Percentiles rank a stretch among this genome's conserved stretches.
Evolutionary conservation across 2,797 vertebrate species (phyloP).

Genomic region (Muscicapa striata): DNA sequence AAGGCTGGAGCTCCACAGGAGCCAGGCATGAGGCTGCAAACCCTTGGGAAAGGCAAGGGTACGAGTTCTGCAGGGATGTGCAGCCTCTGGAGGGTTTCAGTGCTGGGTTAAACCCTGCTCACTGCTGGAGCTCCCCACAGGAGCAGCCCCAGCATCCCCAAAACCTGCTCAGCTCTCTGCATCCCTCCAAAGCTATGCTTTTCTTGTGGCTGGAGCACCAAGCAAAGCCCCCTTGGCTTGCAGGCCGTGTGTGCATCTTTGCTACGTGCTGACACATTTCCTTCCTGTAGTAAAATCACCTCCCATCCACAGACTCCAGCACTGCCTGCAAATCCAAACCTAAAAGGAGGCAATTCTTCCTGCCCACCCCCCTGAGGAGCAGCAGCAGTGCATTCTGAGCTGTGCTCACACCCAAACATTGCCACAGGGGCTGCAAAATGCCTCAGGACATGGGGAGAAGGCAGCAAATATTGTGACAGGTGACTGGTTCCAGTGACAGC

Average conservation of each 20-base stretch:
- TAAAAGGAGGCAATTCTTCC: neutral
- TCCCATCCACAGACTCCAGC: neutral
- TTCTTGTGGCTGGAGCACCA: neutral
- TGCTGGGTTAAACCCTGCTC: neutral
- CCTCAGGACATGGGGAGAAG: neutral
- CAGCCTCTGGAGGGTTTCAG: neutral
- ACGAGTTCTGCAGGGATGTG: accelerated
- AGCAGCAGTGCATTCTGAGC: neutral
- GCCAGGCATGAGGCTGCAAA: neutral
- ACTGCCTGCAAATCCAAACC: neutral
- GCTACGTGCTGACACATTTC: neutral
- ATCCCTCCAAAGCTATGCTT: neutral
- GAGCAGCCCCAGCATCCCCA: neutral
- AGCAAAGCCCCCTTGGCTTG: neutral
- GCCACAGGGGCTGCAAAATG: accelerated
- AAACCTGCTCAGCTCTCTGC: neutral
- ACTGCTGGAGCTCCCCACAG: neutral
- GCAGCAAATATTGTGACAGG: neutral
- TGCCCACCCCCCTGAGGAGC: neutral
- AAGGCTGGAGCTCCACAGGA: neutral
- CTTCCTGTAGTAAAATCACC: neutral
- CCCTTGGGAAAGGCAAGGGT: neutral
- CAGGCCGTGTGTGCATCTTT: neutral
- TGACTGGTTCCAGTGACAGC: neutral
- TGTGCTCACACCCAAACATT: accelerated